Evolutionary conservation across 2,888 invertebrate species (phyloP), one percentile per base, ranked within the genome.

Genomic region (Galeruca laticollis): DNA sequence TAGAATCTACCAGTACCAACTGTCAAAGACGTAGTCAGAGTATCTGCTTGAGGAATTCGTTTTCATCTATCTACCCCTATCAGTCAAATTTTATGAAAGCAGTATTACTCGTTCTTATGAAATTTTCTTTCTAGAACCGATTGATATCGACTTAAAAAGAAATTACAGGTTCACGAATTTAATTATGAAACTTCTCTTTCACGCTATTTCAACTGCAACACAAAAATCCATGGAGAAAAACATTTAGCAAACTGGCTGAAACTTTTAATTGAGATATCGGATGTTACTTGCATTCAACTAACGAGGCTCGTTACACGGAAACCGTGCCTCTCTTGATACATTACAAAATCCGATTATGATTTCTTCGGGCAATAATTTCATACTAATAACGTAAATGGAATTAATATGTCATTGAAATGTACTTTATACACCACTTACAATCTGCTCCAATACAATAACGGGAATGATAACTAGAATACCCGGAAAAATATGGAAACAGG

Each of bases 181-280:
- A 72, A 72, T 72, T 72, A 72, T 63, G 56, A 69, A 72, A 69
- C 64, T 69, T 72, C 33, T n/a, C 9, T 13, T 47, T 20, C 35
- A 15, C 35, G 63, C 37, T 57, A 35, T 33, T 57, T 35, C 26
- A 10, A 18, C 35, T 57, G 35, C 35, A 57, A 35, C 56, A 65
- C 47, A 57, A 33, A 33, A 65, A 57, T 20, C 37, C 9, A 26
- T 13, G 18, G n/a, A 20, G 56, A 57, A 57, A 56, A 65, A 65
- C 65, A 47, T 15, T 33, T 47, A 37, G 35, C 26, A 57, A 35
- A 65, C 35, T 65, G 21, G 56, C 57, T 31, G 33, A 54, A 65
- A 65, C 56, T 65, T 65, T 65, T 65, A 65, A 65, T 65, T 65
- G 31, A 57, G 65, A 65, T 56, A 52, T 64, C 57, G 57, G 52